Base-by-base conservation (phyloP, 2,888 invertebrate genomes). In the Drosophila diplacantha region DNA sequence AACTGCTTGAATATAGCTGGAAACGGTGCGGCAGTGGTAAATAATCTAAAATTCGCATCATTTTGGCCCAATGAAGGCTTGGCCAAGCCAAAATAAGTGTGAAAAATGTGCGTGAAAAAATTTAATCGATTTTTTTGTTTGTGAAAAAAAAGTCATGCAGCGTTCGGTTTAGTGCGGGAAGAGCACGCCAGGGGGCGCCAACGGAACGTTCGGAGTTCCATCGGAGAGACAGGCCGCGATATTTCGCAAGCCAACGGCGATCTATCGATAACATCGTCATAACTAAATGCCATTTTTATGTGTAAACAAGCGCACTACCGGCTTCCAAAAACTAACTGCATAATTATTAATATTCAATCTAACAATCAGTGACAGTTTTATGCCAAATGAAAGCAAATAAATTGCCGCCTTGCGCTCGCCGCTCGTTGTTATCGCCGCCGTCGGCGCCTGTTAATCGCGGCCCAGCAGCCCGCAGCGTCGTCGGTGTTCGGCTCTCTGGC, bases 51-150 rank as follows among this genome's bases (percentile, higher is more conserved):
- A 46, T 72, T 71, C 71, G 71, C 63, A 71, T 76, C 71, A 74
- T 84, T 84, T 84, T 68, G 69, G 79, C 71, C 71, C 74, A 64
- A 68, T 76, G 8, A 18, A 11, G 35, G 26, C 80, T 59, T 69
- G 73, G 73, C 60, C 56, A 67, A 52, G 59, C 65, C 70, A 73
- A 78, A 66, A 75, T 80, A 75, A 77, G 69, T 81, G 80, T 66
- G 75, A 82, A 85, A 87, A 83, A 79, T 81, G 81, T 84, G 80
- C 81, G 81, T 86, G 84, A 87, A 87, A 88, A 88, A 86, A 84
- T 84, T 87, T 79, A 76, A 85, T 84, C 83, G 85, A 85, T 84
- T 86, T 86, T 78, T 74, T 69, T 79, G 80, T 82, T 81, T 82
- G 81, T 81, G 81, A 85, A 85, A 86, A 85, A 81, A 66, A 81